These are phyloP conservation scores for Diploptera punctata DNA, from an alignment of 2,888 invertebrate species.

Conservation along the genomic window DNA sequence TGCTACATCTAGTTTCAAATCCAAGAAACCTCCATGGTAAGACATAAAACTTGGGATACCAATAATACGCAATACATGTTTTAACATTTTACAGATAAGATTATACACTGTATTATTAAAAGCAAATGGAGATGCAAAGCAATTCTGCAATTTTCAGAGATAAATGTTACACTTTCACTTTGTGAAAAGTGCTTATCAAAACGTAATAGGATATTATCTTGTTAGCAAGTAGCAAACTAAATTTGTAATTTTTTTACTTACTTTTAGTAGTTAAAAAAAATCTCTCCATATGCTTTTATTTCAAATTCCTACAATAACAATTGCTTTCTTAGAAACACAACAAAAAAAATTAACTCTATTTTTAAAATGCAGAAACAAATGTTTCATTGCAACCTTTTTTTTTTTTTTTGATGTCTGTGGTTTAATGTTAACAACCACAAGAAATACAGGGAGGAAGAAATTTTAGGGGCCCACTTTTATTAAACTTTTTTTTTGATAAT, in stretches of 20 bases:
- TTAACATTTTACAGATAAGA: conserved; percentile 37
- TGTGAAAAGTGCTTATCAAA: conserved; percentile 12
- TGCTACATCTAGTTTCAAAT: conserved; percentile 35
- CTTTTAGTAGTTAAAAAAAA: too few species aligned
- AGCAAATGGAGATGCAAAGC: conserved; percentile 39
- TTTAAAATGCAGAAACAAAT: conserved; percentile 37
- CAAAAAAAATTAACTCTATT: conserved; percentile 39
- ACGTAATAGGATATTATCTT: too few species aligned
- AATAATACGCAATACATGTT: conserved; percentile 31
- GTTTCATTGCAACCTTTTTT: conserved; percentile 12
- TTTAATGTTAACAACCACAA: conserved; percentile 28
- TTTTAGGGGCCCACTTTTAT: conserved; percentile 38
- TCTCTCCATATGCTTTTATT: conserved; percentile 42
- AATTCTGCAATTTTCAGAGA: conserved; percentile 13
- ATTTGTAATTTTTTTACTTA: neutral
- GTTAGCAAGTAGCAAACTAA: too few species aligned
- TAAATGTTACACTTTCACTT: too few species aligned
- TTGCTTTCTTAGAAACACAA: conserved; percentile 39
- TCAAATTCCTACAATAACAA: conserved; percentile 41
- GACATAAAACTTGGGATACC: conserved; percentile 36
- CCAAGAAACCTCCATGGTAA: conserved; percentile 35
- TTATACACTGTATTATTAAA: conserved; percentile 39
- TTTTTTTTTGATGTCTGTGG: conserved; percentile 13
- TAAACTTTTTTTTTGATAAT: conserved; percentile 18
- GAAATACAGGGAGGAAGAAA: conserved; percentile 22